Conservation (phyloP, 2,888 invertebrate genomes). For the Dynastes maya region DNA sequence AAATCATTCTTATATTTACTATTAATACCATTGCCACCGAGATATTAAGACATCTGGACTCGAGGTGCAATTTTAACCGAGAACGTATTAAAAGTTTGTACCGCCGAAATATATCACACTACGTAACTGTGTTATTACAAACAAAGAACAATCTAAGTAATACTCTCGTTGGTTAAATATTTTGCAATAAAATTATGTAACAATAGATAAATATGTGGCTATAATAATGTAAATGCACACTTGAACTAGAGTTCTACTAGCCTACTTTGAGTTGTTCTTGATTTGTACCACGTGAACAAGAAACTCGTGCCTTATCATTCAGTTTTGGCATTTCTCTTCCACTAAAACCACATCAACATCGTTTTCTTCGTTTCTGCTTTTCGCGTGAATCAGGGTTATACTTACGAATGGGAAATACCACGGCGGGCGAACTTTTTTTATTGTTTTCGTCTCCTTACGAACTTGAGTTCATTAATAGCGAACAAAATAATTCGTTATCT, state of each 20-base stretch:
- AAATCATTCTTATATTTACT: background rate
- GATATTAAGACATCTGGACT: constrained; percentile 30
- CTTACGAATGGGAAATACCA: constrained; percentile 50
- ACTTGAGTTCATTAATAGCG: constrained; percentile 7
- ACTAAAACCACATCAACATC: constrained; percentile 18
- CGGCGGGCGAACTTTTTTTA: background rate
- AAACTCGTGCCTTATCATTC: constrained; percentile 48
- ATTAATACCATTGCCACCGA: constrained; percentile 16
- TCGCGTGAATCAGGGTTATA: constrained; percentile 51
- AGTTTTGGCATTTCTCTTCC: constrained; percentile 43
- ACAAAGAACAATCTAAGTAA: constrained; percentile 33
- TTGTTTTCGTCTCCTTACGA: background rate
- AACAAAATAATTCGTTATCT: constrained; percentile 35
- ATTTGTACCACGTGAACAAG: constrained; percentile 49
- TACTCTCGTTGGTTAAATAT: constrained; percentile 56
- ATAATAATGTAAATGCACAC: constrained; percentile 57
- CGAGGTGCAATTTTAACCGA: constrained; percentile 19
- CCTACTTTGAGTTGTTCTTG: constrained; percentile 62
- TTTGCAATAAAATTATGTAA: constrained; percentile 60
- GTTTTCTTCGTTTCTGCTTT: constrained; percentile 21
- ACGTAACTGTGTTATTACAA: background rate
- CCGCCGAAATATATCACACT: too few species aligned
- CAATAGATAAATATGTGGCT: constrained; percentile 55
- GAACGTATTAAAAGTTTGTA: too few species aligned
- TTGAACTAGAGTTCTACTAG: constrained; percentile 66